phyloP scores from a whole-genome alignment of 1,140 invertebrate species.

The Hypsibius dujardini region DNA sequence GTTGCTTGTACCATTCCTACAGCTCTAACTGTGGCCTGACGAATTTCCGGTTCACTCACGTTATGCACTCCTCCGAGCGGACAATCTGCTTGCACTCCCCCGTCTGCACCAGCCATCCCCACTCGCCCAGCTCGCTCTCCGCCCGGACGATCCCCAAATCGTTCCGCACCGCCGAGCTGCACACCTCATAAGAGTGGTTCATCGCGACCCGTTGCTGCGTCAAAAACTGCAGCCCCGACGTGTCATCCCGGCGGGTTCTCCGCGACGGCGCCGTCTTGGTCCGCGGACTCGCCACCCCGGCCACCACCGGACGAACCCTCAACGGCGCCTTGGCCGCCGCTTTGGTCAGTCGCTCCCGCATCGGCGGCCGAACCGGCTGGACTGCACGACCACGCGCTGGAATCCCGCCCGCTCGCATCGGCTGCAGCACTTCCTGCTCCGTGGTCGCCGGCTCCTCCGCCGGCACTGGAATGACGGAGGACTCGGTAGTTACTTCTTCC shows the following conservation, averaged over 20 bases:
- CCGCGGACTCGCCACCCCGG: too few species aligned
- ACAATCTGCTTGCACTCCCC: slow-evolving; percentile 12
- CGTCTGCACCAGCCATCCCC: not conserved
- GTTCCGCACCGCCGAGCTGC: not conserved
- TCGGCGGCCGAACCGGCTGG: too few species aligned
- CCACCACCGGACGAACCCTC: too few species aligned
- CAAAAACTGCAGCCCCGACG: not conserved
- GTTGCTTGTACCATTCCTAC: not conserved
- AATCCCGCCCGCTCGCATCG: too few species aligned
- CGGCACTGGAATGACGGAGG: not conserved
- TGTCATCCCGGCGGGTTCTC: slow-evolving; percentile 8
- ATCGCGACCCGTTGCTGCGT: not conserved
- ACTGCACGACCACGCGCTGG: too few species aligned
- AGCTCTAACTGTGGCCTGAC: too few species aligned
- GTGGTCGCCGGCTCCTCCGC: not conserved
- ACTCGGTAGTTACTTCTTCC: too few species aligned
- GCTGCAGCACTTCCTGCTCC: too few species aligned
- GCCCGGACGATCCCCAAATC: not conserved
- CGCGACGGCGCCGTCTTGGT: too few species aligned
- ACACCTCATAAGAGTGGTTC: slow-evolving; percentile 3
- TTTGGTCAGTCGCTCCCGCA: too few species aligned
- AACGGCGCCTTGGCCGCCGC: too few species aligned
- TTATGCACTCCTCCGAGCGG: not conserved
- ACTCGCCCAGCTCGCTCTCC: not conserved
- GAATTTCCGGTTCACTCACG: not conserved